Evolutionary conservation across 2,888 invertebrate species (phyloP).

Genomic region (Campopleginae sp.): DNA sequence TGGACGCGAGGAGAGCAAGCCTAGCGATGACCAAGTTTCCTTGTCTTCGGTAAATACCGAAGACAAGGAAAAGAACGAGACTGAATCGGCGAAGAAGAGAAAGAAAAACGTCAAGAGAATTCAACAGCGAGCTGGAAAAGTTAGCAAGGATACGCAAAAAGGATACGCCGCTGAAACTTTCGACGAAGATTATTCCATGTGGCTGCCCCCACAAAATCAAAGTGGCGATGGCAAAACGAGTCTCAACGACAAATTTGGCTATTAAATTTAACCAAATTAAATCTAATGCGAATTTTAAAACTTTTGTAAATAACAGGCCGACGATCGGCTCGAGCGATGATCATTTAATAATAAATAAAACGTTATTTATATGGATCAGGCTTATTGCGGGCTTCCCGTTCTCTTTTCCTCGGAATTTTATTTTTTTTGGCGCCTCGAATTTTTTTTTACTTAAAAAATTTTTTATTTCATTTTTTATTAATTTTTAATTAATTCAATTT

Average conservation of each 20-base stretch:
- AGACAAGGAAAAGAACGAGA: constrained; percentile 44
- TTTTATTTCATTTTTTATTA: too few relatives aligned
- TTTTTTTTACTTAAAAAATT: too few relatives aligned
- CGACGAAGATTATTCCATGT: constrained; percentile 89
- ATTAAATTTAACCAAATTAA: constrained; percentile 84
- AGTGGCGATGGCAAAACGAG: constrained; percentile 91
- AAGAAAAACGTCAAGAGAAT: constrained; percentile 69
- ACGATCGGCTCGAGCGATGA: neutral
- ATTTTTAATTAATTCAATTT: too few relatives aligned
- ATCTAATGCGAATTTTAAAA: constrained; percentile 47
- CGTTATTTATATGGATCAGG: constrained; percentile 1
- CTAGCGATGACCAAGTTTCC: constrained; percentile 12
- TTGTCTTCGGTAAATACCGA: constrained; percentile 8
- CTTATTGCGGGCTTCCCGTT: constrained; percentile 4
- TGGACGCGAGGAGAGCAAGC: neutral
- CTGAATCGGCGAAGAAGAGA: constrained; percentile 65
- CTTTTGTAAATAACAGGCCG: constrained; percentile 63
- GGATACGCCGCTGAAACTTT: constrained; percentile 82
- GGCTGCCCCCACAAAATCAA: constrained; percentile 92
- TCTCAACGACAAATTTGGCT: constrained; percentile 92
- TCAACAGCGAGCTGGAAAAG: constrained; percentile 70
- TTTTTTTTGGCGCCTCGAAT: too few relatives aligned
- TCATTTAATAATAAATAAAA: constrained; percentile 14
- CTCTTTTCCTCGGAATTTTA: neutral
- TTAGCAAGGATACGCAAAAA: constrained; percentile 80